A percentile compares a stretch with the other conserved stretches of the same genome.
Conservation (phyloP, 2,888 invertebrate species). For the Nemapogon koenigi region DNA sequence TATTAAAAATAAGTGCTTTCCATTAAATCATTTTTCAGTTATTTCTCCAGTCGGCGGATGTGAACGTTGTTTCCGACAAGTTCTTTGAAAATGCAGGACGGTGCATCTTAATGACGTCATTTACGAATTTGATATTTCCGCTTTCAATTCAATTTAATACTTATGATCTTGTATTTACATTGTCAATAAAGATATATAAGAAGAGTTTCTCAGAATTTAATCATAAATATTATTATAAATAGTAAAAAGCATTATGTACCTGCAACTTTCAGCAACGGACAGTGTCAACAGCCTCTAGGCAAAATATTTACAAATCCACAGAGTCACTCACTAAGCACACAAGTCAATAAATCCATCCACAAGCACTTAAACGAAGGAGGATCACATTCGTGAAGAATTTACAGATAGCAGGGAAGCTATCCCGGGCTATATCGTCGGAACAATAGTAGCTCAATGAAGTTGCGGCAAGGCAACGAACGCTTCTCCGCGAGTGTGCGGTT, state of each 20-base stretch:
- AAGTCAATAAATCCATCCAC: too few relatives aligned
- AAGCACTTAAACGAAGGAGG: conserved; percentile 24
- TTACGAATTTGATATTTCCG: too few relatives aligned
- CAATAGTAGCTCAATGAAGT: conserved; percentile 22
- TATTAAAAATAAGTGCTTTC: neutral
- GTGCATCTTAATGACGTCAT: too few relatives aligned
- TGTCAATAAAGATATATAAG: too few relatives aligned
- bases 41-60: conserved; percentile 3
- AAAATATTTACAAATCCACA: conserved; percentile 31
- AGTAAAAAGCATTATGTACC: too few relatives aligned
- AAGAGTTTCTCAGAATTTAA: too few relatives aligned
- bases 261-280: neutral
- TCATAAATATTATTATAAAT: too few relatives aligned
- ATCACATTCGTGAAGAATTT: too few relatives aligned
- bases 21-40: conserved; percentile 1
- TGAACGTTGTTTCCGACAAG: conserved; percentile 3
- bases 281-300: neutral
- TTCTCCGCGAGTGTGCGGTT: conserved; percentile 41
- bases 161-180: too few relatives aligned
- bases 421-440: conserved; percentile 20
- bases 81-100: too few relatives aligned
- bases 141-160: too few relatives aligned
- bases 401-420: conserved; percentile 24
- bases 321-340: conserved; percentile 51
- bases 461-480: conserved; percentile 23